A percentile compares a stretch with the other conserved stretches of the same genome.
These are phyloP conservation scores for Orchesella flavescens DNA, from an alignment of 2,888 invertebrate species.

Conservation along the genomic window DNA sequence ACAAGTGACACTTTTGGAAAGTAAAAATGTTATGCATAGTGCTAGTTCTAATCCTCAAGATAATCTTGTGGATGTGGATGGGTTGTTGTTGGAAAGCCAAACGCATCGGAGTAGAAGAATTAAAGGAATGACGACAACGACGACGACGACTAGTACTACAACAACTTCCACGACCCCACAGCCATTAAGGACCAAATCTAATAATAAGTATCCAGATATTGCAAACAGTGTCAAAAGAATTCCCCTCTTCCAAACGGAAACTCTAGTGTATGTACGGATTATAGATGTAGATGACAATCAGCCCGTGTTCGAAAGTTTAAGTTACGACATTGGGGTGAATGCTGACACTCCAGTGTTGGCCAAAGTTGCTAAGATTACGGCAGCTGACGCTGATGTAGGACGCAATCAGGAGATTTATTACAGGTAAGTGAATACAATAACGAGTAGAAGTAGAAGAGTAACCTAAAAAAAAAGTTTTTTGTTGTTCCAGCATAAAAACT, in stretches of 20 bases:
- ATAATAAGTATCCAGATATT: slow-evolving; percentile 9
- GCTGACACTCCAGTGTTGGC: slow-evolving; percentile 91
- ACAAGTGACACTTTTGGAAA: slow-evolving; percentile 53
- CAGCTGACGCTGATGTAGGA: slow-evolving; percentile 96
- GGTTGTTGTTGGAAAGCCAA: slow-evolving; percentile 31
- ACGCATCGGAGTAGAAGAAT: slow-evolving; percentile 29
- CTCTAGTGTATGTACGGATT: slow-evolving; percentile 68
- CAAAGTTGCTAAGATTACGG: slow-evolving; percentile 77
- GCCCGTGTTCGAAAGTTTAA: slow-evolving; percentile 92
- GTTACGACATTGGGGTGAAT: slow-evolving; percentile 88
- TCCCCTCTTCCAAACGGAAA: slow-evolving; percentile 56
- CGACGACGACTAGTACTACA: slow-evolving; percentile 46
- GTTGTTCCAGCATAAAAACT: background rate
- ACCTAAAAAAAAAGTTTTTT: background rate
- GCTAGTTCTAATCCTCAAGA: slow-evolving; percentile 36
- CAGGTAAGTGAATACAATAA: slow-evolving; percentile 74
- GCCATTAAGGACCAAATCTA: slow-evolving; percentile 26
- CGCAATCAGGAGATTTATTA: slow-evolving; percentile 98
- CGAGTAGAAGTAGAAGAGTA: background rate
- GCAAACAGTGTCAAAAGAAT: slow-evolving; percentile 29
- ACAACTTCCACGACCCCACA: slow-evolving; percentile 47
- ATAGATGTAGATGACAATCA: slow-evolving; percentile 71
- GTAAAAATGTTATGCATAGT: slow-evolving; percentile 31
- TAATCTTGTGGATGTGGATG: slow-evolving; percentile 55
- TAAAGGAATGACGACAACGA: slow-evolving; percentile 16